Evolutionary conservation across 2,888 invertebrate species (phyloP), one percentile per base, ranked within the genome.

Genomic region (Orthonychiurus folsomi): DNA sequence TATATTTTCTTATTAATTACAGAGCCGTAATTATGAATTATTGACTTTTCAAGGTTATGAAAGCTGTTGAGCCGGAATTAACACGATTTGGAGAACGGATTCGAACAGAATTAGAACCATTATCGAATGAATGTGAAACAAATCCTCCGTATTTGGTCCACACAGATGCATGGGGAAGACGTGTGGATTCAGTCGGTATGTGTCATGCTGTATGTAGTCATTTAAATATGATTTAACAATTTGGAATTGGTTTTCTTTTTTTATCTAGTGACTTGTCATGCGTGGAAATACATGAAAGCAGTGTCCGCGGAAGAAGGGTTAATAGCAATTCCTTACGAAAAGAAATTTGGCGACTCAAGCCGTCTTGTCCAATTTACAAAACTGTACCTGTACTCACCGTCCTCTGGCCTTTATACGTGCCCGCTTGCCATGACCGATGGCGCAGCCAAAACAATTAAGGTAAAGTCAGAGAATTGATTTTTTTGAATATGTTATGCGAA

Each of bases 391-490:
- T 82, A 77, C 73, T 73, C 76, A 3, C 79, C 82, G 2, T 79
- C 80, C 0, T 78, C 81, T 3, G 82, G 82, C 9, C 74, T 83
- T 25, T 81, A 79, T 68, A 76, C 78, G 18, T 83, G 82, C 74
- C 82, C 82, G 1, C 74, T 83, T 54, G 82, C 82, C 1, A 82
- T 82, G 82, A 82, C 82, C 9, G 82, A 82, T 73, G 82, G 82
- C 56, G 82, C 82, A 55, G 81, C 81, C 1, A 80, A 79, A 73
- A 78, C 79, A 9, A 74, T 81, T 23, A 76, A 79, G 74, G 79
- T 77, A 63, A n/a, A n/a, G n/a, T 50, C n/a, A n/a, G n/a, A n/a
- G n/a, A n/a, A n/a, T 55, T 27, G 54, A 9, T 66, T 56, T 12
- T 26, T 5, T 3, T 20, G 52, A 15, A 23, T 23, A 55, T 52